A percentile compares a stretch with the other conserved stretches of the same genome.
Conservation (phyloP, 2,797 vertebrate genomes). For the Mormyrops attenuatus region DNA sequence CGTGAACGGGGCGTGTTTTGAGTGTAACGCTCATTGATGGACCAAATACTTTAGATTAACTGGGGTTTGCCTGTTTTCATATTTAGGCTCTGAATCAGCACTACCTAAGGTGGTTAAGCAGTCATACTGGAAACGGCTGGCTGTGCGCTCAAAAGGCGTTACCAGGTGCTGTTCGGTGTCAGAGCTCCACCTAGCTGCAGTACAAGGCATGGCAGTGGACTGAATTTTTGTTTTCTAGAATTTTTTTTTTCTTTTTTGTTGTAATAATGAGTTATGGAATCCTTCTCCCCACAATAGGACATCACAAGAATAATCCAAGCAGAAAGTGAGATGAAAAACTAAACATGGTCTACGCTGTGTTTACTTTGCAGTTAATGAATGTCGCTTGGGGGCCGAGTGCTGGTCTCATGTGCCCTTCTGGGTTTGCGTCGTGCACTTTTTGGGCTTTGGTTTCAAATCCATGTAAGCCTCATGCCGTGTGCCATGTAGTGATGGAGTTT, state of each 20-base stretch:
- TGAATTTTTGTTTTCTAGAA: background rate
- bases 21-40: background rate
- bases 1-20: background rate
- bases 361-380: background rate
- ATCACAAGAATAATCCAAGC: background rate
- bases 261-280: background rate
- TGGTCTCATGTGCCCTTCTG: background rate
- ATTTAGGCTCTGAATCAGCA: slow-evolving; percentile 3
- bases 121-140: background rate
- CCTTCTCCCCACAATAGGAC: background rate
- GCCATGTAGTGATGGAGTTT: background rate
- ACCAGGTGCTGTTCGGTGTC: background rate
- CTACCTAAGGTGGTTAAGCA: background rate
- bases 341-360: background rate
- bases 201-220: background rate
- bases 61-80: slow-evolving; percentile 7
- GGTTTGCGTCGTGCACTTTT: background rate
- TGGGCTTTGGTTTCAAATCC: background rate
- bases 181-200: slow-evolving; percentile 21
- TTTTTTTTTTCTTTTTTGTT: background rate
- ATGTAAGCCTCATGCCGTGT: background rate
- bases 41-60: background rate
- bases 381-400: background rate
- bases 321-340: background rate
- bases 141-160: background rate